Percentiles rank a stretch among this genome's conserved stretches.
Conservation (phyloP, 1,140 invertebrate species). For the Dolichoris vasculosae region DNA sequence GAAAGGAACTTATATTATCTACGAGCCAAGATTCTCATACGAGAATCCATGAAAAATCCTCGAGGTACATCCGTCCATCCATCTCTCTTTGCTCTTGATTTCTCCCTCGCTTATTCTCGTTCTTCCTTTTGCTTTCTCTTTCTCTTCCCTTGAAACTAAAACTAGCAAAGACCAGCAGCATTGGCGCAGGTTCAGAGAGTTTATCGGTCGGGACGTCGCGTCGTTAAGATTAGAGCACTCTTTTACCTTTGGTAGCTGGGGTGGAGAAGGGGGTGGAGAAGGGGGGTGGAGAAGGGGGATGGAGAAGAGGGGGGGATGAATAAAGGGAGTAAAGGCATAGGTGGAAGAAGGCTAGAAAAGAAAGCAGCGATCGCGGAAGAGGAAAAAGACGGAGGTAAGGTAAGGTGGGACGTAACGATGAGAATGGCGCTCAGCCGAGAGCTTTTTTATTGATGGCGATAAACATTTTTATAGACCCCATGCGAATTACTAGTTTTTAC, state of each 20-base stretch:
- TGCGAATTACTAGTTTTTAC: conserved; percentile 72
- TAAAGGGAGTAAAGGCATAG: neutral
- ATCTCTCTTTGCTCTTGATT: neutral
- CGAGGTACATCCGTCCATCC: neutral
- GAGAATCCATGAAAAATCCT: neutral
- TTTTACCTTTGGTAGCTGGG: conserved; percentile 47
- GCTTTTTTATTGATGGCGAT: conserved; percentile 70
- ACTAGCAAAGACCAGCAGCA: conserved; percentile 38
- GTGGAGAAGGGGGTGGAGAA: neutral
- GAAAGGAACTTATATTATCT: conserved; percentile 9
- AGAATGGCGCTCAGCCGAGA: conserved; percentile 57
- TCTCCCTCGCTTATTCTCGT: neutral
- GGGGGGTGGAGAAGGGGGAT: neutral
- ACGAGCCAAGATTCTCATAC: neutral
- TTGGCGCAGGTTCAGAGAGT: conserved; percentile 52
- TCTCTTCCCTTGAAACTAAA: conserved; percentile 34
- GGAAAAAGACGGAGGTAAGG: neutral
- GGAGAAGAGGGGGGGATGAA: conserved; percentile 23
- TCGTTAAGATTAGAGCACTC: conserved; percentile 66
- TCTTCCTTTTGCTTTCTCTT: neutral
- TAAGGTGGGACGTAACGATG: conserved; percentile 44
- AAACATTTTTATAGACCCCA: conserved; percentile 72
- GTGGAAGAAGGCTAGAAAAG: conserved; percentile 8
- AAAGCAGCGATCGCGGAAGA: neutral
- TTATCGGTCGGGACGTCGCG: conserved; percentile 59